Evolutionary conservation across 1,140 invertebrate genomes (phyloP).

Genomic region (Pseudoatta argentina): DNA sequence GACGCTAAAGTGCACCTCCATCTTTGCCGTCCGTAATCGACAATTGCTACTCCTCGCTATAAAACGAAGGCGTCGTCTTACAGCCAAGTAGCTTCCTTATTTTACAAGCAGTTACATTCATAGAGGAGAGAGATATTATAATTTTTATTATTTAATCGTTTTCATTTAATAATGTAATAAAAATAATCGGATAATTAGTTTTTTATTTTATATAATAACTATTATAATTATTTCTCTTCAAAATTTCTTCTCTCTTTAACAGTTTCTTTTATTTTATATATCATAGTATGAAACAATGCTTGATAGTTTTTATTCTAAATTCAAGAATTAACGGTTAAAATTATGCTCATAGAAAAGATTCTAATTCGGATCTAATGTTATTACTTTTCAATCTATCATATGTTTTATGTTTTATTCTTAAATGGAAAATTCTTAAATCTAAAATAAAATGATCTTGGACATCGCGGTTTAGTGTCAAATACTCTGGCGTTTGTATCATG

Average conservation of each 20-base stretch:
- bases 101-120: neutral
- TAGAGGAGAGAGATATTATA: neutral
- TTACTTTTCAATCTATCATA: too few species aligned
- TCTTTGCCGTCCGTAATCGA: constrained; percentile 21
- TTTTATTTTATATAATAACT: too few species aligned
- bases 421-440: too few species aligned
- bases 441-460: too few species aligned
- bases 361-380: too few species aligned
- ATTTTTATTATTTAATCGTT: neutral
- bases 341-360: too few species aligned
- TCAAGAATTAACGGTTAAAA: neutral
- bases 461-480: too few species aligned
- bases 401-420: too few species aligned
- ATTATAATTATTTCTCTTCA: neutral
- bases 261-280: neutral
- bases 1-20: constrained; percentile 1
- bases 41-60: neutral
- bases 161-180: constrained; percentile 11
- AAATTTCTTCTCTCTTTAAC: too few species aligned
- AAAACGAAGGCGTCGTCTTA: neutral
- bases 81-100: neutral
- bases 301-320: constrained; percentile 7
- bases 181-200: neutral
- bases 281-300: neutral
- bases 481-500: too few species aligned